A percentile compares a stretch with the other conserved stretches of the same genome.
These are phyloP conservation scores for Sebastolobus alascanus DNA, from an alignment of 2,797 vertebrate genomes.

Conservation along the genomic window DNA sequence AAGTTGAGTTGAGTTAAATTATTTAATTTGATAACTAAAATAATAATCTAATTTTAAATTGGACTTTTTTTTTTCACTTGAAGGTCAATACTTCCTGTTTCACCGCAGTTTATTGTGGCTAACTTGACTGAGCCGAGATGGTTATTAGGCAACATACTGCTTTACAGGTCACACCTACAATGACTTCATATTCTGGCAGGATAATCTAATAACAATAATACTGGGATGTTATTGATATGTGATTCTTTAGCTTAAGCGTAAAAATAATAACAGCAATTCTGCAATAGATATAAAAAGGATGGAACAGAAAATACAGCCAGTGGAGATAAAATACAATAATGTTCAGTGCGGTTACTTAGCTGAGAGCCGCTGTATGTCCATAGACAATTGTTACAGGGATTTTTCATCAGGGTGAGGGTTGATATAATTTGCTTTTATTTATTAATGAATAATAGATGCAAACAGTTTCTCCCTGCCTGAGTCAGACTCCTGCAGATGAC, in stretches of 20 bases:
- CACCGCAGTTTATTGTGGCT: too few relatives aligned
- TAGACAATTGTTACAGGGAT: neutral
- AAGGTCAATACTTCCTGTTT: conserved; percentile 18
- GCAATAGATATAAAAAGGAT: neutral
- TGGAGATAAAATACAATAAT: neutral
- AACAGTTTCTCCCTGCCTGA: neutral
- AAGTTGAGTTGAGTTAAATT: neutral
- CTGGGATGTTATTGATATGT: neutral
- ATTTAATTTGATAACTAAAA: neutral
- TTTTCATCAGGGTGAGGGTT: neutral
- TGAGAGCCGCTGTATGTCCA: too few relatives aligned
- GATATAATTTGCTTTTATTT: neutral
- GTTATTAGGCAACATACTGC: neutral
- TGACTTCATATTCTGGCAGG: conserved; percentile 22
- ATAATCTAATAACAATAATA: neutral
- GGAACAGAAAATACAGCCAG: neutral
- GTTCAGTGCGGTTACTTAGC: neutral
- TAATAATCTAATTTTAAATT: neutral
- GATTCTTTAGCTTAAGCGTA: neutral
- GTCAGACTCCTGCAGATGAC: neutral
- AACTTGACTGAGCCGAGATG: neutral
- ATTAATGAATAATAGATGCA: neutral
- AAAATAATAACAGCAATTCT: neutral
- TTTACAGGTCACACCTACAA: conserved; percentile 6
- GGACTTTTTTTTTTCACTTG: neutral